These are phyloP conservation scores for Esperia sulphurella DNA, from an alignment of 2,888 invertebrate species.

Conservation along the genomic window DNA sequence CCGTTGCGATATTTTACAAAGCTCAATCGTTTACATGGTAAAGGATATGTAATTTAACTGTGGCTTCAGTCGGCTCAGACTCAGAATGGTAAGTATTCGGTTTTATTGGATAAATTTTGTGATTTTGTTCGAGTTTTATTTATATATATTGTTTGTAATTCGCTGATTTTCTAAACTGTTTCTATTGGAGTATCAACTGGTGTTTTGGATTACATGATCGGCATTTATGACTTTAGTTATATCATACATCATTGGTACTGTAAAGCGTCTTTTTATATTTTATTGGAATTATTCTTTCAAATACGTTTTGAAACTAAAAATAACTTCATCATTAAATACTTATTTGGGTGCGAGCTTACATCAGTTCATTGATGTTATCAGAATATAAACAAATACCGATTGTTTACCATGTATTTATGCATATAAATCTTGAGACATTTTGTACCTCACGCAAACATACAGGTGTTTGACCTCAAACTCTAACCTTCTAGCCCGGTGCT, in stretches of 20 bases:
- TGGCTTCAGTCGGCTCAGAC: constrained; percentile 12
- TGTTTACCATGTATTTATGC: no score
- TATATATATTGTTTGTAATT: neutral
- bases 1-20: constrained; percentile 34
- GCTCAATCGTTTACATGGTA: constrained; percentile 11
- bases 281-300: no score
- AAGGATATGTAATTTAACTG: constrained; percentile 11
- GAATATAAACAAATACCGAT: no score
- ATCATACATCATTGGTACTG: no score
- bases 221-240: no score
- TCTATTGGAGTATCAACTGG: no score
- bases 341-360: no score
- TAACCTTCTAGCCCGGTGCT: neutral
- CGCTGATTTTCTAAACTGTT: neutral
- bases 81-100: constrained; percentile 18
- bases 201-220: neutral
- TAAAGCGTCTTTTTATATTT: no score
- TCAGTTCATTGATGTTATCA: no score
- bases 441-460: neutral
- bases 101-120: neutral
- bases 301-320: no score
- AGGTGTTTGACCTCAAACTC: neutral
- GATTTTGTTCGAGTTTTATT: neutral
- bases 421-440: no score
- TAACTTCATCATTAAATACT: no score